Conservation (phyloP, 2,888 invertebrate genomes). For the Elysia crispata region DNA sequence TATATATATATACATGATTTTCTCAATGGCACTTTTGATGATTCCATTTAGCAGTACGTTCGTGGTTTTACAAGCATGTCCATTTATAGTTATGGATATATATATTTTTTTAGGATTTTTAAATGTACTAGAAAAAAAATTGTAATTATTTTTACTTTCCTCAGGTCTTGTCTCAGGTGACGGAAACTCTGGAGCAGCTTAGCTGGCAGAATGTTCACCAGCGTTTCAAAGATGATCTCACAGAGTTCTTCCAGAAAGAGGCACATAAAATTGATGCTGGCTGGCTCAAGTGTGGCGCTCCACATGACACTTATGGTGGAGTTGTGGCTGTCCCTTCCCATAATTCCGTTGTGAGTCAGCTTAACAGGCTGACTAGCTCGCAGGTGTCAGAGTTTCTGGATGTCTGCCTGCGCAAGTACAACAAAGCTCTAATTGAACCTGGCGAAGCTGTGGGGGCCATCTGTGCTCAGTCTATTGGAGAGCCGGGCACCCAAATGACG, state of each 20-base stretch:
- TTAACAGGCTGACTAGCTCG: slow-evolving; percentile 82
- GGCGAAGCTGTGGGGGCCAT: slow-evolving; percentile 91
- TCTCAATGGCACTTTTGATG: too few relatives aligned
- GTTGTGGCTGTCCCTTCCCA: background rate
- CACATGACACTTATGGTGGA: background rate
- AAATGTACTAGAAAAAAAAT: background rate
- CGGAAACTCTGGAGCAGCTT: slow-evolving; percentile 22
- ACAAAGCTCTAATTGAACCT: slow-evolving; percentile 91
- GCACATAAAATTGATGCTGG: slow-evolving; percentile 36
- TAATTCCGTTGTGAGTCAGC: slow-evolving; percentile 65
- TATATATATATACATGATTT: too few relatives aligned
- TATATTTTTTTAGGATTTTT: too few relatives aligned
- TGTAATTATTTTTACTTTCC: too few relatives aligned
- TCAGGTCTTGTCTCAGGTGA: slow-evolving; percentile 36
- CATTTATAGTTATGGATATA: too few relatives aligned
- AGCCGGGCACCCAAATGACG: slow-evolving; percentile 99
- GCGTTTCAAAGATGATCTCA: slow-evolving; percentile 38
- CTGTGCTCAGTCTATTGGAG: slow-evolving; percentile 98
- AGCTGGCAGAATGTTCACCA: slow-evolving; percentile 41
- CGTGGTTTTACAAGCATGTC: too few relatives aligned
- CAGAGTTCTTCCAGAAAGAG: slow-evolving; percentile 38
- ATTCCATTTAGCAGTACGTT: too few relatives aligned
- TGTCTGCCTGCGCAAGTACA: slow-evolving; percentile 91
- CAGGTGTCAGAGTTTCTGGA: slow-evolving; percentile 85
- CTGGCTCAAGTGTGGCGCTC: slow-evolving; percentile 79